Evolutionary conservation across 2,113 vertebrate species (phyloP), one percentile per base, ranked within the genome.

Genomic region (Cettia cetti): DNA sequence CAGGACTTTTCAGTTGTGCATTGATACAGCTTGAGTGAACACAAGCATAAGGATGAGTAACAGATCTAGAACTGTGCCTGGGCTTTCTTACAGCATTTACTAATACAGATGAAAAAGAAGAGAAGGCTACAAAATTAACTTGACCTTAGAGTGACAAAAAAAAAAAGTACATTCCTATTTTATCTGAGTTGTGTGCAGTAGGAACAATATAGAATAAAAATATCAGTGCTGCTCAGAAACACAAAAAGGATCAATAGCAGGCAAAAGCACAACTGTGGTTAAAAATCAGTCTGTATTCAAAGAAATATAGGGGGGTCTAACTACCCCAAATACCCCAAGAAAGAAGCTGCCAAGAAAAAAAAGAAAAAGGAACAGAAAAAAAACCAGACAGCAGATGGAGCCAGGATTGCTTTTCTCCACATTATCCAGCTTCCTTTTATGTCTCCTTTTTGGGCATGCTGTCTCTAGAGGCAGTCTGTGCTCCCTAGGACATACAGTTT

Each of bases 381-480:
- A 78, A 31, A 0, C 39, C 83, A 94, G 80, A 89, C 80, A 84
- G 91, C 56, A 96, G 92, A 82, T 94, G 83, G 89, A 94, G 95
- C 90, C 75, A 94, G 45, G 84, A 85, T 42, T 90, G 54, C 74
- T 95, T 94, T 93, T 84, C 74, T 86, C 37, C 49, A 82, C 28
- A 35, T 65, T 71, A 89, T 27, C 49, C 40, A 60, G 59, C 40
- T 49, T 86, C 70, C 61, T 85, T 82, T 68, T 33, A 27, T 7
- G 15, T 35, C 53, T 82, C n/a, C 5, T 35, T 56, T 85, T 75
- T 33, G 59, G 61, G 49, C 69, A 76, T 3, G 2, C 31, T 39
- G 31, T 89, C 89, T 85, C 65, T 65, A 59, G 57, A 82, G 70
- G 66, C 75, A 91, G 45, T 13, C 63, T 90, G 61, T 31, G 40